Conservation (phyloP, 2,797 vertebrate genomes). For the Gila robusta region DNA sequence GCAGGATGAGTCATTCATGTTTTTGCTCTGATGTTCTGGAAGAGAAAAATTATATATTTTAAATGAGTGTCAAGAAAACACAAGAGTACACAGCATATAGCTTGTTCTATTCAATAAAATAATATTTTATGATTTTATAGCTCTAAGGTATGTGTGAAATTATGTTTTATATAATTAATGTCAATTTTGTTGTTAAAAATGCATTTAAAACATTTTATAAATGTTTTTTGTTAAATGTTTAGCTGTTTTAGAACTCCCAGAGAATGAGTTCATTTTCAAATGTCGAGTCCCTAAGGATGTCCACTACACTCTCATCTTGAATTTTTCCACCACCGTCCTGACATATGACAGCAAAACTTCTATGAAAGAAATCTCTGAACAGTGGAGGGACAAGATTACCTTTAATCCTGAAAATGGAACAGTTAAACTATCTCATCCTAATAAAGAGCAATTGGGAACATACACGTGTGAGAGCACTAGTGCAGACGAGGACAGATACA, state of each 20-base stretch:
- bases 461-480: constrained; percentile 10
- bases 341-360: not conserved
- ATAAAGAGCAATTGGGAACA: not conserved
- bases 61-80: too few relatives aligned
- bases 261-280: not conserved
- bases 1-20: too few relatives aligned
- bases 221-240: not conserved
- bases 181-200: not conserved
- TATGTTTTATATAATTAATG: not conserved
- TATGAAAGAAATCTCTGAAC: not conserved
- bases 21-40: too few relatives aligned
- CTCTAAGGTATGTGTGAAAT: not conserved
- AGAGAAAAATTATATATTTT: too few relatives aligned
- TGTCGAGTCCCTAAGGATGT: constrained; percentile 35
- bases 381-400: constrained; percentile 7
- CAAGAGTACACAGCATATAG: not conserved
- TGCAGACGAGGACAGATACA: constrained; percentile 4
- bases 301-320: constrained; percentile 27
- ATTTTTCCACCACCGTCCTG: constrained; percentile 4
- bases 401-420: not conserved
- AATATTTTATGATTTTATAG: too few relatives aligned
- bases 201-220: not conserved
- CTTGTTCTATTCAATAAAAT: too few relatives aligned
- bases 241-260: not conserved
- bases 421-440: constrained; percentile 20